These are phyloP conservation scores for Meriones unguiculatus DNA, from an alignment of 2,113 vertebrate species.

Conservation along the genomic window DNA sequence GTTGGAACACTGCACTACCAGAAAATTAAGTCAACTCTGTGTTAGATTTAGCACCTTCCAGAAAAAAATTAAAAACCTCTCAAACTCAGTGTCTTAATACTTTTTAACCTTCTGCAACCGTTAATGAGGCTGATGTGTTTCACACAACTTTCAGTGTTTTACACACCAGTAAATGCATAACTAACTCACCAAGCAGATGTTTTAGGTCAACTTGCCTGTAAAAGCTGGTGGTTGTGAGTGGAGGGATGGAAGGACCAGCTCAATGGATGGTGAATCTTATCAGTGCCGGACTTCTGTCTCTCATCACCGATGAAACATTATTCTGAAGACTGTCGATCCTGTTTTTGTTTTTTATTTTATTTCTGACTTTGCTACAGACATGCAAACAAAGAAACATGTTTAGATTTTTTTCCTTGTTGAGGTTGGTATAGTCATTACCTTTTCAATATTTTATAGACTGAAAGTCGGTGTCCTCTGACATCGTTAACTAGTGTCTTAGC, in stretches of 20 bases:
- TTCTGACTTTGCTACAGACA: background rate
- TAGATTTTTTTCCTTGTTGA: background rate
- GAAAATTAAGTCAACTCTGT: background rate
- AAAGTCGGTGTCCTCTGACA: background rate
- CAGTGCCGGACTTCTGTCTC: background rate
- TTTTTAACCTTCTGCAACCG: background rate
- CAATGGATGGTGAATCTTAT: no score
- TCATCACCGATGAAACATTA: background rate
- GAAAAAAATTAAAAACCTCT: background rate
- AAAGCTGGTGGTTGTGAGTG: background rate
- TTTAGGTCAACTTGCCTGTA: fast-evolving
- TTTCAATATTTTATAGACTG: background rate
- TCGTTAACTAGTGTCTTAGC: fast-evolving
- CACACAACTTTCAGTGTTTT: background rate
- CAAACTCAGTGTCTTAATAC: no score
- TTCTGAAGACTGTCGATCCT: background rate
- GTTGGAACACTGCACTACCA: background rate
- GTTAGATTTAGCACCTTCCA: background rate
- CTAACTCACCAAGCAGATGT: no score
- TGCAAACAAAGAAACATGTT: no score
- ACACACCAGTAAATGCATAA: fast-evolving
- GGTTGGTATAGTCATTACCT: background rate
- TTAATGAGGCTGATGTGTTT: background rate
- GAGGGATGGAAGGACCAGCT: no score
- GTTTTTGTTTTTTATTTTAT: background rate